Conservation (phyloP, 2,888 invertebrate genomes). For the Tenthredo notha region DNA sequence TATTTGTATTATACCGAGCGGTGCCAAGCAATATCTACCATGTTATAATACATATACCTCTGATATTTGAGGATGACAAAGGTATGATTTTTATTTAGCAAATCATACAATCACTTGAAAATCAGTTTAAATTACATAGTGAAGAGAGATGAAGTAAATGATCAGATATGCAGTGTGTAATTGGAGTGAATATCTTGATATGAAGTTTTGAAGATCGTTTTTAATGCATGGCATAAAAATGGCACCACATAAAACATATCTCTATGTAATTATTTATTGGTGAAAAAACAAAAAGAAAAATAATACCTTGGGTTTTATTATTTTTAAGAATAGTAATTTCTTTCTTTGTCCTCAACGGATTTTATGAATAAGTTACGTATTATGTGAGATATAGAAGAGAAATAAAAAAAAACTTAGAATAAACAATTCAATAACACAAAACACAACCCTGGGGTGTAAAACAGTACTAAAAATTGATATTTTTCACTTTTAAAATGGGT, state of each 20-base stretch:
- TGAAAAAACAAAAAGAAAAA: background rate
- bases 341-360: background rate
- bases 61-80: background rate
- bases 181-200: conserved; percentile 7
- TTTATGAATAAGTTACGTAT: conserved; percentile 37
- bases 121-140: background rate
- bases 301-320: background rate
- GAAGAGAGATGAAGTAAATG: background rate
- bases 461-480: background rate
- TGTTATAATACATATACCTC: background rate
- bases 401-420: background rate
- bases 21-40: conserved; percentile 51
- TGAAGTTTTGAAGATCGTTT: background rate
- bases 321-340: background rate
- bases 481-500: background rate
- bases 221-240: conserved; percentile 18
- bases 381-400: conserved; percentile 11
- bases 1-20: conserved; percentile 49
- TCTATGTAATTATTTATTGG: conserved; percentile 36
- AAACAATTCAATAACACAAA: conserved; percentile 30
- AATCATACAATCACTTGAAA: background rate
- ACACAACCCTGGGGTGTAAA: conserved; percentile 5
- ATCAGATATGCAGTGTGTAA: background rate
- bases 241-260: conserved; percentile 50
- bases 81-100: conserved; percentile 22